Percentiles rank a stretch among this genome's conserved stretches.
Conservation (phyloP, 2,888 invertebrate genomes). For the Tigriopus californicus region DNA sequence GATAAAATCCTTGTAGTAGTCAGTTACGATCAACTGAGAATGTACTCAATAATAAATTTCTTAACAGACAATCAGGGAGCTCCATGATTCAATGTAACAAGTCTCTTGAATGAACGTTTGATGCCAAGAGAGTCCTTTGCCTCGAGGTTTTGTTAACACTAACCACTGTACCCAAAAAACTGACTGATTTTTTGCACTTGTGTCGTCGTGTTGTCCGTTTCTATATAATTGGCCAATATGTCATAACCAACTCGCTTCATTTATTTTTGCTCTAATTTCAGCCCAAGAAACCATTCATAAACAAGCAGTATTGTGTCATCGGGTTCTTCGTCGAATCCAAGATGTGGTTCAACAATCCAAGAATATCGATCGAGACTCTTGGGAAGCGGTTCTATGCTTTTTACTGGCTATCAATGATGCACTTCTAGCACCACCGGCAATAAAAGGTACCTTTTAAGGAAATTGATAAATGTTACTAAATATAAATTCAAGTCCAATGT, state of each 20-base stretch:
- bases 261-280: constrained; percentile 25
- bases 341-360: constrained; percentile 45
- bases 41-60: too few relatives aligned
- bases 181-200: neutral
- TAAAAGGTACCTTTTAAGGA: constrained; percentile 44
- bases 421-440: constrained; percentile 71
- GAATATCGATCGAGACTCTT: constrained; percentile 56
- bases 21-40: too few relatives aligned
- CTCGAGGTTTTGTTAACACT: too few relatives aligned
- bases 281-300: constrained; percentile 74
- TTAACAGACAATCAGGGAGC: neutral
- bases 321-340: constrained; percentile 66
- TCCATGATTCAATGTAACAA: too few relatives aligned
- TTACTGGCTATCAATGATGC: constrained; percentile 77
- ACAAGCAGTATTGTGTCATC: constrained; percentile 80
- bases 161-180: neutral
- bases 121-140: too few relatives aligned
- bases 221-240: neutral
- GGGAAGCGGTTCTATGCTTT: constrained; percentile 72
- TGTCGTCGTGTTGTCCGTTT: neutral
- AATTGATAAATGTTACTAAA: too few relatives aligned
- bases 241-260: neutral
- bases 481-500: too few relatives aligned
- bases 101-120: too few relatives aligned
- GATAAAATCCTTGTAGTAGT: too few relatives aligned